Conservation (phyloP, 2,797 vertebrate genomes). For the Alca torda region DNA sequence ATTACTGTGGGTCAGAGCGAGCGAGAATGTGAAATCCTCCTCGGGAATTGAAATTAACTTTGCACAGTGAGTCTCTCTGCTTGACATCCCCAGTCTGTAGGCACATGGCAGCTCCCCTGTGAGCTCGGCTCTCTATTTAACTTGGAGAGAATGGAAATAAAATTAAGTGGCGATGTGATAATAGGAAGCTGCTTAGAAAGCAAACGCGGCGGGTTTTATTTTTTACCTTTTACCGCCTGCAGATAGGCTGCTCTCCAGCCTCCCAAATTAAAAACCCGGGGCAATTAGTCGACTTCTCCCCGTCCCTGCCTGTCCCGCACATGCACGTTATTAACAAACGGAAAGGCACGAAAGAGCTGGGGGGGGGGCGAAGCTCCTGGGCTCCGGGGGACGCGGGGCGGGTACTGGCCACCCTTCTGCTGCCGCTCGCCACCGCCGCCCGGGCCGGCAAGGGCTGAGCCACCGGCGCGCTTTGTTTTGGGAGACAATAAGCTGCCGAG, state of each 20-base stretch:
- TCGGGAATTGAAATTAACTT: conserved; percentile 96
- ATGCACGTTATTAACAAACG: conserved; percentile 1
- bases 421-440: not conserved
- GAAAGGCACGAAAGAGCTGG: not conserved
- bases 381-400: not conserved
- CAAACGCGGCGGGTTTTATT: conserved; percentile 68
- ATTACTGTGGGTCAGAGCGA: conserved; percentile 96
- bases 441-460: conserved; percentile 18
- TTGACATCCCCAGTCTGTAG: conserved; percentile 81
- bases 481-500: conserved; percentile 69
- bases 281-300: not conserved
- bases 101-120: conserved; percentile 80
- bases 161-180: conserved; percentile 78
- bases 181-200: conserved; percentile 75
- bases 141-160: conserved; percentile 85
- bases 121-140: conserved; percentile 81
- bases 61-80: conserved; percentile 83
- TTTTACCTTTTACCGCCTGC: conserved; percentile 44
- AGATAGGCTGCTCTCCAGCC: conserved; percentile 57
- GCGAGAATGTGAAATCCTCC: conserved; percentile 86
- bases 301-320: not conserved
- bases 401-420: not conserved
- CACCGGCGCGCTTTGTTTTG: conserved; percentile 70
- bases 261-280: not conserved
- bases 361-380: not conserved